phyloP scores from a whole-genome alignment of 2,113 vertebrate species.

The Spheniscus mendiculus region DNA sequence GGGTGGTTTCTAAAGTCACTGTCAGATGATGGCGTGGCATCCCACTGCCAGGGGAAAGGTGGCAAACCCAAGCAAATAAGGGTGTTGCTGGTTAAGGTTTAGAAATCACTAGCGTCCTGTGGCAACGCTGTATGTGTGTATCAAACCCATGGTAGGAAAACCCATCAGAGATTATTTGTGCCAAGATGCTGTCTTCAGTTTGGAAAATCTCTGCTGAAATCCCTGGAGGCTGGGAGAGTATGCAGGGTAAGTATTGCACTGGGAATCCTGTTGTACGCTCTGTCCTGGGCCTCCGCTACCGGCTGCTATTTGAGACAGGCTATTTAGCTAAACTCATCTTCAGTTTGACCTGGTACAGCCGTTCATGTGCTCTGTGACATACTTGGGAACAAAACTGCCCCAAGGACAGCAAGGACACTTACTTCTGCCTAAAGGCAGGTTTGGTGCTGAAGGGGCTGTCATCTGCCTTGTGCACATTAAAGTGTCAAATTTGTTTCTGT shows the following conservation, averaged over 20 bases:
- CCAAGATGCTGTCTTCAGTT: background rate
- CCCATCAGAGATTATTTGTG: background rate
- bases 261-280: background rate
- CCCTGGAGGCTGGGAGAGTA: background rate
- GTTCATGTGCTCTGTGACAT: accelerated
- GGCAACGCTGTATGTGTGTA: accelerated
- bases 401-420: accelerated
- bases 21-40: background rate
- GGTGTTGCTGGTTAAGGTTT: background rate
- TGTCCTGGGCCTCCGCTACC: background rate
- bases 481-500: background rate
- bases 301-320: background rate
- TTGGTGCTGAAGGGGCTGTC: background rate
- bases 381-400: background rate
- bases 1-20: background rate
- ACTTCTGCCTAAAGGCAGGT: background rate
- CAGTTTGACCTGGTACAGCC: background rate
- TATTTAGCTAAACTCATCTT: background rate
- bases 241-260: background rate
- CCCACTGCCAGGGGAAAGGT: background rate
- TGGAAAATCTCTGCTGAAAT: background rate
- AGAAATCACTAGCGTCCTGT: background rate
- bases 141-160: background rate
- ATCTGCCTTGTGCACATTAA: accelerated
- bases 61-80: background rate